These are phyloP conservation scores for Melinopterus prodromus DNA, from an alignment of 2,888 invertebrate genomes.

Conservation along the genomic window DNA sequence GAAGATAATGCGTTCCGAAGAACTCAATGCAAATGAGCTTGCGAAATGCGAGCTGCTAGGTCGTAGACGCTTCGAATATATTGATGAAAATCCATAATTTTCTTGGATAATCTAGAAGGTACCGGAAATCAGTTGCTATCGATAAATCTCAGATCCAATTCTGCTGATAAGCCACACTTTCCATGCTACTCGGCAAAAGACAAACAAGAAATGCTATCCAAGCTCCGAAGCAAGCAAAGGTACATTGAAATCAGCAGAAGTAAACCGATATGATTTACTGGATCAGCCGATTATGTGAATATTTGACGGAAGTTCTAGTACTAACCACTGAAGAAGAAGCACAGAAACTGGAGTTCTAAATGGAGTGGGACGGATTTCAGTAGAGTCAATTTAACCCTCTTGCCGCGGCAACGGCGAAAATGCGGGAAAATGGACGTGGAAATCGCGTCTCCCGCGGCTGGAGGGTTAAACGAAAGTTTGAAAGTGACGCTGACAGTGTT, in stretches of 20 bases:
- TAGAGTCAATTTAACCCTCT: constrained; percentile 32
- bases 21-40: constrained; percentile 25
- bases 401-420: no score
- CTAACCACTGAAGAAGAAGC: constrained; percentile 34
- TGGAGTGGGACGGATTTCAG: constrained; percentile 45
- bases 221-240: background rate
- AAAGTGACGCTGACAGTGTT: constrained; percentile 25
- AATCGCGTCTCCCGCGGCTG: no score
- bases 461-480: constrained; percentile 39
- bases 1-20: background rate
- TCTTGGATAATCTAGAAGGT: background rate
- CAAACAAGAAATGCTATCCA: constrained; percentile 21
- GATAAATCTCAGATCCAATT: background rate
- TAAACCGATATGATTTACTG: background rate
- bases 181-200: background rate
- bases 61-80: constrained; percentile 21
- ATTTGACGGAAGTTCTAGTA: constrained; percentile 35
- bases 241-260: constrained; percentile 21
- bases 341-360: constrained; percentile 33
- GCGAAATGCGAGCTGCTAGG: constrained; percentile 15
- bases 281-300: constrained; percentile 33
- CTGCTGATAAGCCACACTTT: background rate
- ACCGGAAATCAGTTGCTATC: constrained; percentile 51
- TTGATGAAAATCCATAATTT: constrained; percentile 4
- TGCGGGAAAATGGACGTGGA: no score